phyloP scores from a whole-genome alignment of 2,888 invertebrate genomes.

The Melangyna quadrimaculata region DNA sequence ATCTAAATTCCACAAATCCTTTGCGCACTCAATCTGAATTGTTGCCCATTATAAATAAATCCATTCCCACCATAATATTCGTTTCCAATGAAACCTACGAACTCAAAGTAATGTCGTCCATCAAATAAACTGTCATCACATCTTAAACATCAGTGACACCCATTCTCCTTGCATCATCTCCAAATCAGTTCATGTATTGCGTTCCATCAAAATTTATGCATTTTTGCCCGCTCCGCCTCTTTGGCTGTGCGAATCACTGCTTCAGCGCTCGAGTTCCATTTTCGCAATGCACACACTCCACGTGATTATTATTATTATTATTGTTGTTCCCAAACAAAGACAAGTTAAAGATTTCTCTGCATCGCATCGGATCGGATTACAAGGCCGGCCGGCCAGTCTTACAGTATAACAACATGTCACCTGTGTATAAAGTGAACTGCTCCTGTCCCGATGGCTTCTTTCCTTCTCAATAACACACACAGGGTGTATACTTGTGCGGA shows the following conservation, averaged over 20 bases:
- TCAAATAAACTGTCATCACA: conserved; percentile 66
- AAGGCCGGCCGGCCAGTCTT: conserved; percentile 2
- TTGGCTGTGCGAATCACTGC: conserved; percentile 23
- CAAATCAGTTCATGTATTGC: conserved; percentile 44
- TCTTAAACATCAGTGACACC: conserved; percentile 42
- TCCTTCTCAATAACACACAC: conserved; percentile 38
- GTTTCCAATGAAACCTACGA: not conserved
- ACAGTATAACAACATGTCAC: conserved; percentile 65
- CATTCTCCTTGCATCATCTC: conserved; percentile 53
- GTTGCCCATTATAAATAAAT: conserved; percentile 29
- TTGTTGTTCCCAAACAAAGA: conserved; percentile 41
- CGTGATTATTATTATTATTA: conserved; percentile 31
- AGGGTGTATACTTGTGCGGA: conserved; percentile 34
- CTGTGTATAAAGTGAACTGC: conserved; percentile 30
- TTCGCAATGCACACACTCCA: conserved; percentile 4
- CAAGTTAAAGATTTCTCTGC: conserved; percentile 10
- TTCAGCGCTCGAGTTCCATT: not conserved
- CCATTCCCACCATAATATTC: conserved; percentile 17
- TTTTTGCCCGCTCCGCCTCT: conserved; percentile 61
- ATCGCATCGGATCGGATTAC: conserved; percentile 27
- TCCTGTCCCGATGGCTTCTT: conserved; percentile 36
- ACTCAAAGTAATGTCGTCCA: conserved; percentile 57
- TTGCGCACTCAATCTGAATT: not conserved
- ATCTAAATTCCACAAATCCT: not conserved
- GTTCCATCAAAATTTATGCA: conserved; percentile 65